Conservation (phyloP, 2,797 vertebrate genomes). For the Uromys caudimaculatus region DNA sequence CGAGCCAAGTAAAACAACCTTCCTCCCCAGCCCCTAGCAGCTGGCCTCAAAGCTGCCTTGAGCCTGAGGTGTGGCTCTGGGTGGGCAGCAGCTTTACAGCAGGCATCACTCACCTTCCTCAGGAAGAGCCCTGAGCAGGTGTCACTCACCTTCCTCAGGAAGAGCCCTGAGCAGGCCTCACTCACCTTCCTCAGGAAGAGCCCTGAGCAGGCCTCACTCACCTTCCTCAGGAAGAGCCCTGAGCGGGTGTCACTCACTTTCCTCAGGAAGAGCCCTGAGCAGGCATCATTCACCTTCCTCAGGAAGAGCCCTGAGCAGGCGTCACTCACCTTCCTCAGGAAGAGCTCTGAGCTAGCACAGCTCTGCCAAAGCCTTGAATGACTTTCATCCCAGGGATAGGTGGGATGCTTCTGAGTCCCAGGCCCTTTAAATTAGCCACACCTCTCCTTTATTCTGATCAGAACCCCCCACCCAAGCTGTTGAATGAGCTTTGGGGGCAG, state of each 20-base stretch:
- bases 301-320: too few relatives aligned
- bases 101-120: not conserved
- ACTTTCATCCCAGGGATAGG: not conserved
- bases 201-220: too few relatives aligned
- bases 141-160: too few relatives aligned
- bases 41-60: not conserved
- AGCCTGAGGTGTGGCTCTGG: too few relatives aligned
- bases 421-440: slow-evolving; percentile 57
- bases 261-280: too few relatives aligned
- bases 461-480: not conserved
- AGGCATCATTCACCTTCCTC: not conserved
- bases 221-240: too few relatives aligned
- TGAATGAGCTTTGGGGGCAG: not conserved
- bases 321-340: not conserved
- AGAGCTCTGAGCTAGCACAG: not conserved
- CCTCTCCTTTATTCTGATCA: slow-evolving; percentile 47
- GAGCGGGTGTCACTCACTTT: too few relatives aligned
- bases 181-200: too few relatives aligned
- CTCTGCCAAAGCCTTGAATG: too few relatives aligned
- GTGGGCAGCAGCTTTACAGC: not conserved
- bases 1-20: too few relatives aligned
- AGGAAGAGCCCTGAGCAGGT: not conserved
- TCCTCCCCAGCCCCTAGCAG: not conserved
- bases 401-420: not conserved
- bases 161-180: not conserved